phyloP scores from a whole-genome alignment of 2,113 vertebrate genomes.

The Channa maculata region DNA sequence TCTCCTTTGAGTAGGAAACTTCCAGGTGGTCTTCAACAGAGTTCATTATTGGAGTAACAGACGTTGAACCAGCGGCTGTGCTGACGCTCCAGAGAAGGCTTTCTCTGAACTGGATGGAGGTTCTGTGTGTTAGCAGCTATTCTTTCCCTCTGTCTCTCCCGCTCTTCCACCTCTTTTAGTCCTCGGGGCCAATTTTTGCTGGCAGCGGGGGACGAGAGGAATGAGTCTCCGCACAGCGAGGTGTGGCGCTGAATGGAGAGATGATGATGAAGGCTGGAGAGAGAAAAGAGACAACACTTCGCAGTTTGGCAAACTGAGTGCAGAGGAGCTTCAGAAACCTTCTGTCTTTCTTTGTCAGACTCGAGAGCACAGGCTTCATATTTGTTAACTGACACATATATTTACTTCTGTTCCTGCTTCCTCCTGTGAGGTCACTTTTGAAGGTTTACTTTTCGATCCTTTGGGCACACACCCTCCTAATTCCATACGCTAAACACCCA shows the following conservation, averaged over 20 bases:
- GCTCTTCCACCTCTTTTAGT: constrained; percentile 37
- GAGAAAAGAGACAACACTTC: constrained; percentile 56
- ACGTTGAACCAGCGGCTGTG: constrained; percentile 54
- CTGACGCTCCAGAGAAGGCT: constrained; percentile 43
- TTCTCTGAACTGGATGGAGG: constrained; percentile 35
- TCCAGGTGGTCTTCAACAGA: constrained; percentile 32
- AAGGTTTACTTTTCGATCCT: not conserved
- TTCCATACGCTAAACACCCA: no score
- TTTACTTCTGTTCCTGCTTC: constrained; percentile 11
- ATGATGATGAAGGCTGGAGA: constrained; percentile 64
- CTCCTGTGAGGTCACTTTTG: not conserved
- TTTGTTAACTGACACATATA: constrained; percentile 34
- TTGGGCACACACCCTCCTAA: not conserved
- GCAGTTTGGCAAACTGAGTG: constrained; percentile 46
- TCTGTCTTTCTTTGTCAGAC: constrained; percentile 35
- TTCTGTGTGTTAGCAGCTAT: constrained; percentile 44
- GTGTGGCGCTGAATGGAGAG: constrained; percentile 48
- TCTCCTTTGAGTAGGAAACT: constrained; percentile 14
- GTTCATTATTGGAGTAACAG: constrained; percentile 52
- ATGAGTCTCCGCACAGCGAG: constrained; percentile 66
- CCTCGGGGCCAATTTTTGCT: constrained; percentile 65
- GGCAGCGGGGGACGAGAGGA: constrained; percentile 57
- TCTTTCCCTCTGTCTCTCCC: not conserved
- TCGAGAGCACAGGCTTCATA: constrained; percentile 21
- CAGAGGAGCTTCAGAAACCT: constrained; percentile 50